Evolutionary conservation across 92 coral and sea anemone species (phyloP), one percentile per base, ranked within the genome.

Genomic region (Virgularia gustaviana): DNA sequence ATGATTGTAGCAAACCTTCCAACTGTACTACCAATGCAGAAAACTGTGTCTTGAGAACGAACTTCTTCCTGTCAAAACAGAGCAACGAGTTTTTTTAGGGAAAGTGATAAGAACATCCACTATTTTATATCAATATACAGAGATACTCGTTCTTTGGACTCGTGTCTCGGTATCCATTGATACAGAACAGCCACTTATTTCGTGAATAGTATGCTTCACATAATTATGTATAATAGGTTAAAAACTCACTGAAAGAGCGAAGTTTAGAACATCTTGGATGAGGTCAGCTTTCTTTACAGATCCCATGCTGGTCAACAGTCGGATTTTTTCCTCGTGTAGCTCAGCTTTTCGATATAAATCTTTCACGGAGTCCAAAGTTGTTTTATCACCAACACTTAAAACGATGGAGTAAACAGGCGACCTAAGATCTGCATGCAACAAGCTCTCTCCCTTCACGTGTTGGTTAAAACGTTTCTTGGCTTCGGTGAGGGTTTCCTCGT

Each of bases 1-100:
- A n/a, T n/a, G n/a, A n/a, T n/a, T n/a, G n/a, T n/a, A n/a, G n/a
- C 87, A 76, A 64, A 94, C 99, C 94, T 94, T 73, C 96, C 90
- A 30, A 86, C 86, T 32, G 88, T 91, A 59, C 99, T 88, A 8
- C 88, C 99, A 49, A 94, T 85, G 39, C 88, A 96, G 63, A 94
- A 94, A 62, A 94, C 99, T 0, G 96, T 94, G 76, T 94, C 99
- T 79, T 94, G 99, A 11, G 99, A 70, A 12, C 99, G 96, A 30
- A 94, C 96, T 20, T 89, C 86, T 20, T 94, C 95, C 99, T 94
- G 71, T 3, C 23, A 63, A 15, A 71, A 57, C 52, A 4, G 55
- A 31, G 9, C 22, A 29, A 47, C 27, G 16, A 28, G 60, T 24
- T 28, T 9, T 36, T 36, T 3, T n/a, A 19, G 19, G 45, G 28